Percentiles rank a stretch among this genome's conserved stretches.
phyloP scores from a whole-genome alignment of 2,888 invertebrate genomes.

The Pseudococcus viburni region DNA sequence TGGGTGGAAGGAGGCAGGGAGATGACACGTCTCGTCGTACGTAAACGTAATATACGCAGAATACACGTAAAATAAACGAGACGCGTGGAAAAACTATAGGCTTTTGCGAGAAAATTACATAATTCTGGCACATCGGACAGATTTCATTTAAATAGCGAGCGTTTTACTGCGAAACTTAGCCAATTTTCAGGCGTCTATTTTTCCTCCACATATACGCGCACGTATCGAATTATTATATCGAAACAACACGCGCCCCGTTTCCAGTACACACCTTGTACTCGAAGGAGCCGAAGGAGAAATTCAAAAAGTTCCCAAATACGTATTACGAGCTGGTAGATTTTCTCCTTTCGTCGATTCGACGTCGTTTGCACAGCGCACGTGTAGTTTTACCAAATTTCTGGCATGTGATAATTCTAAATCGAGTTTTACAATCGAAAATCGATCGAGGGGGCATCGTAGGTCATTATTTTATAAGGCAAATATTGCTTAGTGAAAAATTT shows the following conservation, averaged over 20 bases:
- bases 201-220: neutral
- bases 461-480: too few species aligned
- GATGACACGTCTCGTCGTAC: neutral
- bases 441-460: too few species aligned
- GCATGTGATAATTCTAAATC: too few species aligned
- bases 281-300: too few species aligned
- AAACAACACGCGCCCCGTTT: neutral
- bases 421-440: too few species aligned
- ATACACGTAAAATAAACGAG: neutral
- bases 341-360: too few species aligned
- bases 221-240: neutral
- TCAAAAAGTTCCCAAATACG: too few species aligned
- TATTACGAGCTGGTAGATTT: too few species aligned
- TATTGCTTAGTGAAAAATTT: too few species aligned
- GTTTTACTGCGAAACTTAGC: neutral
- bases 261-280: neutral
- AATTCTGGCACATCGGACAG: neutral
- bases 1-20: neutral
- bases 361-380: too few species aligned
- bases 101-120: neutral
- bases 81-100: neutral
- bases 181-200: neutral
- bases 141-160: neutral
- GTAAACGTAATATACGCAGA: neutral
- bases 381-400: too few species aligned